Evolutionary conservation across 2,797 vertebrate species (phyloP).

Genomic region (Galagoides demidoff): DNA sequence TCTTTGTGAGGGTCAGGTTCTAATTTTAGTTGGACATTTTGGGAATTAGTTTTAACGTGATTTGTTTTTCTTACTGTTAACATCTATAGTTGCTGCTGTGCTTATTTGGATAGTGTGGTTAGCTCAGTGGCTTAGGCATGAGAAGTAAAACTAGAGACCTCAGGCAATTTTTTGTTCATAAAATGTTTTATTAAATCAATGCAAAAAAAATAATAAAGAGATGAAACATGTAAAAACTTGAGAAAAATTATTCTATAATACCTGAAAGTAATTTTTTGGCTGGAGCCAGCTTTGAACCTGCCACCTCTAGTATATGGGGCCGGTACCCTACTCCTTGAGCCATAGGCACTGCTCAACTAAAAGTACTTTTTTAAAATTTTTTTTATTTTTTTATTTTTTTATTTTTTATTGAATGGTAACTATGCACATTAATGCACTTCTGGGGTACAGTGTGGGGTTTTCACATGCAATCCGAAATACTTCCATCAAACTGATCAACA

Average conservation of each 20-base stretch:
- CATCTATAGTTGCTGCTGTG: neutral
- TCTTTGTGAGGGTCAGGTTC: conserved; percentile 13
- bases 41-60: neutral
- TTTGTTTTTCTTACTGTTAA: conserved; percentile 18
- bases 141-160: conserved; percentile 7
- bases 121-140: neutral
- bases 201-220: neutral
- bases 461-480: too few species aligned
- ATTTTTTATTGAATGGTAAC: too few species aligned
- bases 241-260: neutral
- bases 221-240: neutral
- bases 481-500: too few species aligned
- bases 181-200: conserved; percentile 8
- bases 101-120: neutral
- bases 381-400: too few species aligned
- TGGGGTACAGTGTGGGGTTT: too few species aligned
- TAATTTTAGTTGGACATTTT: conserved; percentile 36
- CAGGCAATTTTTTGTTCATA: neutral
- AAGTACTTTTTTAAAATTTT: neutral
- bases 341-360: neutral
- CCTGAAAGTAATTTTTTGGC: neutral
- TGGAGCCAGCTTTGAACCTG: too few species aligned
- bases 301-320: too few species aligned
- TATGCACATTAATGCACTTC: too few species aligned
- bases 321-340: too few species aligned